phyloP scores from a whole-genome alignment of 1,140 invertebrate species.

The Trichomalopsis sarcophagae region DNA sequence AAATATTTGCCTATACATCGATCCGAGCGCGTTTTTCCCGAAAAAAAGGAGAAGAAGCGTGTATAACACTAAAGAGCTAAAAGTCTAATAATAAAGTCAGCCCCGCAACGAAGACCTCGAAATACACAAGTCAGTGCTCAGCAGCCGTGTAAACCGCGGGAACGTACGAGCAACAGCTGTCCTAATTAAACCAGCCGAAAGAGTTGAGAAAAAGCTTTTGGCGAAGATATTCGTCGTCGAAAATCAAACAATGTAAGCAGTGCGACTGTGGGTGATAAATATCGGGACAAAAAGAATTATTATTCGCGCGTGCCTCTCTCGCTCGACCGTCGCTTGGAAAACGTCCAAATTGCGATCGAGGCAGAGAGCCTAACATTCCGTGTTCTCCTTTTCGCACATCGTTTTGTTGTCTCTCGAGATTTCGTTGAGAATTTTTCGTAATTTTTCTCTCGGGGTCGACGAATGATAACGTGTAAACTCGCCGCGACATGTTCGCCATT shows the following conservation, averaged over 20 bases:
- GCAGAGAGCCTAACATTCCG: background rate
- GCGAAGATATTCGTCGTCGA: background rate
- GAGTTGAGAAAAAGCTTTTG: background rate
- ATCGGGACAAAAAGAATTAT: constrained; percentile 1
- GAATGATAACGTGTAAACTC: no score
- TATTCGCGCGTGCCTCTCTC: background rate
- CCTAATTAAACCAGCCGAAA: background rate
- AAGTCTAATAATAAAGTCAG: constrained; percentile 4
- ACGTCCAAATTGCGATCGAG: background rate
- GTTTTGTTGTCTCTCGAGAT: background rate
- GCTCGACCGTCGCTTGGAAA: background rate
- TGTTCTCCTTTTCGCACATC: background rate
- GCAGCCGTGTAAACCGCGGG: background rate
- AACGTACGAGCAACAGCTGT: background rate
- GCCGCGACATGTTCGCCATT: background rate
- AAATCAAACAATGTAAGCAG: background rate
- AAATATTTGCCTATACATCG: background rate
- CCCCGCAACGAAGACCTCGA: background rate
- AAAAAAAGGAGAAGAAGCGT: background rate
- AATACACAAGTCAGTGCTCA: background rate
- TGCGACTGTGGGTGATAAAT: background rate
- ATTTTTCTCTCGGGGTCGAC: no score
- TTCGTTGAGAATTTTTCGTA: no score
- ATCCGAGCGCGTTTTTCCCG: background rate
- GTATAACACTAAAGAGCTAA: background rate